phyloP scores from a whole-genome alignment of 2,113 vertebrate species.

The Rynchops niger region DNA sequence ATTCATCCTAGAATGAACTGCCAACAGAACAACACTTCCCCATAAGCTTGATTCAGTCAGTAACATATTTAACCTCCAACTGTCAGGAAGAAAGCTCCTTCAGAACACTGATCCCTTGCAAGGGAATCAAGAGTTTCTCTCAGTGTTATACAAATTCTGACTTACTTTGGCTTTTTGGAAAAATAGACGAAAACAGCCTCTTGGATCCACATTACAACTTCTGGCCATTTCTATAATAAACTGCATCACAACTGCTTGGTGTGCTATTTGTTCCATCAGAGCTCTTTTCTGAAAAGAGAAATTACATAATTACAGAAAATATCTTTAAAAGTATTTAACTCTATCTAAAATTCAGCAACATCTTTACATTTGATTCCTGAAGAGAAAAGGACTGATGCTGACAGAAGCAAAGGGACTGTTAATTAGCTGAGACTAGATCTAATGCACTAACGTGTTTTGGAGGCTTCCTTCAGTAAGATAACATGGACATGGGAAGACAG shows the following conservation, averaged over 20 bases:
- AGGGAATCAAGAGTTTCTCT: not conserved
- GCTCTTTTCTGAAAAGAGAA: slow-evolving; percentile 85
- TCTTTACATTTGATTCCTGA: not conserved
- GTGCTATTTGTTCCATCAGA: slow-evolving; percentile 92
- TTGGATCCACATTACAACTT: slow-evolving; percentile 86
- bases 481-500: not conserved
- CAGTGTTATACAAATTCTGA: not conserved
- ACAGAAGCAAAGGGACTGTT: not conserved
- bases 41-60: not conserved
- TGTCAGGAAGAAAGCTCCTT: not conserved
- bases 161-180: slow-evolving; percentile 96
- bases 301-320: not conserved
- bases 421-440: not conserved
- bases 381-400: not conserved
- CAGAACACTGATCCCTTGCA: not conserved
- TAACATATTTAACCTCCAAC: not conserved
- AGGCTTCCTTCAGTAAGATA: not conserved
- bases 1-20: not conserved
- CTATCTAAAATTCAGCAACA: not conserved
- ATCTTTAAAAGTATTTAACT: not conserved
- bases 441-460: not conserved
- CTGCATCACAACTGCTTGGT: slow-evolving; percentile 94
- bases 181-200: slow-evolving; percentile 91
- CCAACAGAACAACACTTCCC: not conserved
- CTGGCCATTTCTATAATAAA: slow-evolving; percentile 94